Conservation (phyloP, 2,113 vertebrate species). For the Indicator maculatus region DNA sequence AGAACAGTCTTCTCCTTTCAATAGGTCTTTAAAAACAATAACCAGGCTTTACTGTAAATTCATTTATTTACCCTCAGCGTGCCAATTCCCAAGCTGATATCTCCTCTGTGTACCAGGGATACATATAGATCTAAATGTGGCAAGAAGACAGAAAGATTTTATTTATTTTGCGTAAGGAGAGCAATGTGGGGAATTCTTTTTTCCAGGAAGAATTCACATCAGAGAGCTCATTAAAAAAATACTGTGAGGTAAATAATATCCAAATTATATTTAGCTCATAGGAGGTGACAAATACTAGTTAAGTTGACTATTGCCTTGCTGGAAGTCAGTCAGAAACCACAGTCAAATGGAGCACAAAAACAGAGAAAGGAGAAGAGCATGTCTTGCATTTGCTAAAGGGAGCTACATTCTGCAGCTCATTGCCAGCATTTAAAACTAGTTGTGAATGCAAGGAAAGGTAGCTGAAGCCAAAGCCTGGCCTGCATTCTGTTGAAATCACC, state of each 20-base stretch:
- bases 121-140: conserved; percentile 42
- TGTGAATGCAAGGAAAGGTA: not conserved
- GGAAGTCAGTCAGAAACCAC: conserved; percentile 26
- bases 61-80: conserved; percentile 55
- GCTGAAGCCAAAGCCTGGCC: not conserved
- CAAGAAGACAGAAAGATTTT: conserved; percentile 42
- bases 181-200: not conserved
- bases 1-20: conserved; percentile 63
- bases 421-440: not conserved
- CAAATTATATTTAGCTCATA: conserved; percentile 43
- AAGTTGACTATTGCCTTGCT: conserved; percentile 23
- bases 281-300: conserved; percentile 30
- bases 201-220: conserved; percentile 27
- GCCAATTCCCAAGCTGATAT: conserved; percentile 46
- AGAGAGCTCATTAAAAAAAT: conserved; percentile 39
- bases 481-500: not conserved
- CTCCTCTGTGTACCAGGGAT: conserved; percentile 33
- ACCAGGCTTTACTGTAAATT: conserved; percentile 68
- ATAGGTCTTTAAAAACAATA: conserved; percentile 67
- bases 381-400: not conserved
- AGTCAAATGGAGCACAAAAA: not conserved
- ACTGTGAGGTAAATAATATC: conserved; percentile 44
- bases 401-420: not conserved
- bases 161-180: conserved; percentile 13
- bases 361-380: not conserved